Base-by-base conservation (phyloP, 2,797 vertebrate genomes). In the Urophycis tenuis region DNA sequence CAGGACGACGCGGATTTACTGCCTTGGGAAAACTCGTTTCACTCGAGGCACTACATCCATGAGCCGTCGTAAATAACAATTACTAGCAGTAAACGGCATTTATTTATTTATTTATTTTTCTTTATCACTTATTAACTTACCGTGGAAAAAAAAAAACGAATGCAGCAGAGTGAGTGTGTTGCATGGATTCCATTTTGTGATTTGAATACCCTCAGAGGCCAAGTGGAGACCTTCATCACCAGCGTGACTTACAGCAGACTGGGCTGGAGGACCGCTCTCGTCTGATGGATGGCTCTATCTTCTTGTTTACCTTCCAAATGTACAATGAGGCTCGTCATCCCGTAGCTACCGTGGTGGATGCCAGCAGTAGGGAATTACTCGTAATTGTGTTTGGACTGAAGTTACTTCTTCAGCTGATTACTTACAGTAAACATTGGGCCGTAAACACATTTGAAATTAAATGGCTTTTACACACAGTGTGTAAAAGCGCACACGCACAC, bases 11-110 rank as follows among this genome's bases (percentile, higher is more conserved):
- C 9, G 60, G 12, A 67, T 67, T 67, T 67, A 67, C 60, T 67
- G 60, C 60, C 60, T 7, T 67, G 60, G 60, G 60, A 67, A 67
- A 29, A 29, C 60, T 29, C 60, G 9, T 67, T 67, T 29, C 25
- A 29, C 9, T n/a, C n/a, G n/a, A n/a, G 60, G 11, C n/a, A 29
- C 10, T 29, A 29, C 60, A 67, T 14, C 25, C n/a, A 29, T 67
- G 29, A 29, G n/a, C 60, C 60, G 25, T 67, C 60, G 25, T 67
- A 67, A 67, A 67, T 67, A 67, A 67, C 60, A 67, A 67, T 67
- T 67, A 67, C 60, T 29, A n/a, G 25, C 29, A 11, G 10, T 67
- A 67, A 67, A 67, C 60, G 10, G n/a, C 60, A 29, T 67, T 25
- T 67, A 29, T 67, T 67, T 25, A 29, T 67, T 67, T 29, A 53